Evolutionary conservation across 2,113 vertebrate species (phyloP), one percentile per base, ranked within the genome.

Genomic region (Anguilla rostrata): DNA sequence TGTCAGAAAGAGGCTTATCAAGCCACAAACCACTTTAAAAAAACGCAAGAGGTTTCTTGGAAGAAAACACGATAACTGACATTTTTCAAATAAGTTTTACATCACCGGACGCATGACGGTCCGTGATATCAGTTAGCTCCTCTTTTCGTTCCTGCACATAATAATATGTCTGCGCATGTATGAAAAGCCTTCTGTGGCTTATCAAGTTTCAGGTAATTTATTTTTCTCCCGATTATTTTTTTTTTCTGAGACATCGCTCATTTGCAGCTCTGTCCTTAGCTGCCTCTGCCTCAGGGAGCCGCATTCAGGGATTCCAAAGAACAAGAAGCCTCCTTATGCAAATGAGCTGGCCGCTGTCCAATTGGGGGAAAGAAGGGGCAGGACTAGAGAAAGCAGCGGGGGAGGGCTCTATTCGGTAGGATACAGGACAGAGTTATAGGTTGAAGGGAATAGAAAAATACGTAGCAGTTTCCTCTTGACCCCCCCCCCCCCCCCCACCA

Each of bases 281-380:
- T 40, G 78, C 78, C 78, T 80, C 39, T 41, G 14, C 39, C 16
- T 80, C 18, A 34, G 34, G 34, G 34, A 34, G 34, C 34, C 22
- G 43, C 3, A 34, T 53, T 82, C 29, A 82, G 81, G 5, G n/a
- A 4, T 15, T n/a, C 49, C 29, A 29, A 41, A 53, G 81, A 49
- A 82, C 43, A 53, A 53, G 43, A 0, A 80, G 46, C 46, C 43
- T 34, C 46, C 9, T 53, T 26, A 16, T 53, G 81, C 81, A 53
- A 53, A 53, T 29, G 18, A 82, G 43, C 46, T 82, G 81, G 81
- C 81, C n/a, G 81, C 11, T 1, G n/a, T 56, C 81, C 81, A 82
- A 20, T 53, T 56, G 43, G 49, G 81, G 49, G 49, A 56, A 1
- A 53, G 81, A 53, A 41, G 43, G 26, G 43, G 43, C 81, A 82